Conservation (phyloP, 1,140 invertebrate genomes). For the Aphaenogaster floridana region DNA sequence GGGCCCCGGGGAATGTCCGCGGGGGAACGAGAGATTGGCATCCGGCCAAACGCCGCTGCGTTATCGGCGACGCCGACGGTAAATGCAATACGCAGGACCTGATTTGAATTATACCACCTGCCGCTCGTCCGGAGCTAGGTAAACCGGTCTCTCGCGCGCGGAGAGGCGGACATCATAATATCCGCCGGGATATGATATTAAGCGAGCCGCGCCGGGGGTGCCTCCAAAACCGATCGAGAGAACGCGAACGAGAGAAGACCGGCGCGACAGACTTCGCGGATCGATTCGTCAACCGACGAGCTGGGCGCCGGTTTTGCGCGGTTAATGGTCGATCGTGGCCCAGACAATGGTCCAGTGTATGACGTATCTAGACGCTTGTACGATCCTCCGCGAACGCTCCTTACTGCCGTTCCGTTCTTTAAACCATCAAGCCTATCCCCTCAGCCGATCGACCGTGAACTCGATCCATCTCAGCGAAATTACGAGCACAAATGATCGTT, state of each 20-base stretch:
- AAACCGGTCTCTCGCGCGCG: conserved; percentile 40
- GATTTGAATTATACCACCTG: conserved; percentile 64
- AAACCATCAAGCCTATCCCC: conserved; percentile 50
- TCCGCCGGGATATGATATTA: conserved; percentile 71
- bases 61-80: conserved; percentile 63
- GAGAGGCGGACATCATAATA: conserved; percentile 72
- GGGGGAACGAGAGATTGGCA: conserved; percentile 64
- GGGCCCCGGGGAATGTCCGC: conserved; percentile 51
- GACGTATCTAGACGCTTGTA: neutral
- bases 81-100: conserved; percentile 63
- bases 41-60: conserved; percentile 61
- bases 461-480: conserved; percentile 14
- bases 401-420: conserved; percentile 56
- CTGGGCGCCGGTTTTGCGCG: conserved; percentile 44
- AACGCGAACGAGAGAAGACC: conserved; percentile 40
- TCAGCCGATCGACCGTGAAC: conserved; percentile 3
- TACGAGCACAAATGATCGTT: neutral
- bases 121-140: conserved; percentile 56
- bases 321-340: conserved; percentile 68
- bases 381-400: conserved; percentile 32
- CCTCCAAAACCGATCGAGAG: conserved; percentile 44
- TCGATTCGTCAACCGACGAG: conserved; percentile 63
- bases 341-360: conserved; percentile 56
- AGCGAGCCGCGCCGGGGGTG: conserved; percentile 33
- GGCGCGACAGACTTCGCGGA: conserved; percentile 55